A percentile compares a stretch with the other conserved stretches of the same genome.
Conservation (phyloP, 2,888 invertebrate genomes). For the Philaethria dido region DNA sequence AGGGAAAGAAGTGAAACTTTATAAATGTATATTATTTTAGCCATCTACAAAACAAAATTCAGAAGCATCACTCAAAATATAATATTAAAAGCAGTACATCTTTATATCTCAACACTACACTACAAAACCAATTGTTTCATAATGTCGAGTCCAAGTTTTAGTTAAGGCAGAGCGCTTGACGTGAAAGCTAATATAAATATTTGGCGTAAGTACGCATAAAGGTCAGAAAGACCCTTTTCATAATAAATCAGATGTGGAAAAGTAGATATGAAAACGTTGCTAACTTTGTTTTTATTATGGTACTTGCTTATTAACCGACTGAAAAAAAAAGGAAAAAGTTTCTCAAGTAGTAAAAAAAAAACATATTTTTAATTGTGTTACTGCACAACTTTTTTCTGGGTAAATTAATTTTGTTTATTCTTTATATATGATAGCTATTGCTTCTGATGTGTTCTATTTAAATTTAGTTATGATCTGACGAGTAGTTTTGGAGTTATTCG, state of each 20-base stretch:
- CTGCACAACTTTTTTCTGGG: too few species aligned
- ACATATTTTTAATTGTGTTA: too few species aligned
- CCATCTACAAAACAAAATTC: neutral
- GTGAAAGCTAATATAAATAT: slow-evolving; percentile 54
- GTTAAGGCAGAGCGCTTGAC: slow-evolving; percentile 32
- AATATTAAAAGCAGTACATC: neutral
- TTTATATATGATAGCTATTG: too few species aligned
- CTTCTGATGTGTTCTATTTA: too few species aligned
- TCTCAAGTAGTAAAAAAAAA: too few species aligned
- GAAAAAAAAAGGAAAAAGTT: too few species aligned
- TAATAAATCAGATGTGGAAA: slow-evolving; percentile 66
- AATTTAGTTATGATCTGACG: too few species aligned
- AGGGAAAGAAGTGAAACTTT: too few species aligned
- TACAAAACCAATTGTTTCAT: slow-evolving; percentile 25
- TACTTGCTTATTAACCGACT: neutral
- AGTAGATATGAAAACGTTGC: slow-evolving; percentile 44
- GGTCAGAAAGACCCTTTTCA: slow-evolving; percentile 60
- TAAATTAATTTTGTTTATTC: too few species aligned
- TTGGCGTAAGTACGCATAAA: slow-evolving; percentile 58
- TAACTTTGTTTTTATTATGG: slow-evolving; percentile 1
- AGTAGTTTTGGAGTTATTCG: too few species aligned
- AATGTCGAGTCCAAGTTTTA: slow-evolving; percentile 31
- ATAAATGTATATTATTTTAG: too few species aligned
- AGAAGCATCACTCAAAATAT: neutral
- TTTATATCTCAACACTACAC: neutral